Base-by-base conservation (phyloP, 2,113 vertebrate genomes). In the Charadrius vociferus region DNA sequence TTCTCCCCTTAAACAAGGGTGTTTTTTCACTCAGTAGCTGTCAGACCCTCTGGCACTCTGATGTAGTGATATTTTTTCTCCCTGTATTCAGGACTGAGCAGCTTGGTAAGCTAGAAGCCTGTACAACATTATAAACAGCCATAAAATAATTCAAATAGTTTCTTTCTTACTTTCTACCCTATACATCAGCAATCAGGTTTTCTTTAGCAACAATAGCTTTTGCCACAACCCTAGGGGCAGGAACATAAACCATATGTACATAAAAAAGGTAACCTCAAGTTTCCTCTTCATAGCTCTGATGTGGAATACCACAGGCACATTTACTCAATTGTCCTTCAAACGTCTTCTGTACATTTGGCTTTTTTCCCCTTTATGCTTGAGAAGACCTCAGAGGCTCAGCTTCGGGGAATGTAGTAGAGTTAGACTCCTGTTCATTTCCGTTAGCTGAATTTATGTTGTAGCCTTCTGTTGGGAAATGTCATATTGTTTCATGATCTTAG, bases 241-340 rank as follows among this genome's bases (percentile, higher is more conserved):
- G 73, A 96, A 93, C 89, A 65, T 74, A 95, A 96, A 91, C 73
- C 49, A 59, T 83, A 81, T 56, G 65, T 55, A 89, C 50, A 84
- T 75, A 56, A 93, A 93, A 88, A 94, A 95, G 79, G 72, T 91
- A 95, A 96, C 90, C 88, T 96, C 86, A 90, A 95, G 88, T 87
- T 96, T 96, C 73, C 91, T 90, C 61, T 93, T 73, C 34, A 6
- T 58, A 93, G 91, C 79, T 96, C 77, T 96, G 89, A 95, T 89
- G 89, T 91, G 91, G 79, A 97, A 93, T 18, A 95, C 92, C 84
- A 95, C 68, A 92, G 91, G 81, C 93, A 88, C 43, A 80, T 97
- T 96, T 91, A 96, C 90, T 73, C 72, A 95, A 94, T 77, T 85
- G 97, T 94, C 96, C 89, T 97, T 97, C 93, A 96, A 93, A 95